Conservation (phyloP, 2,797 vertebrate genomes). For the Eulemur albifrons region DNA sequence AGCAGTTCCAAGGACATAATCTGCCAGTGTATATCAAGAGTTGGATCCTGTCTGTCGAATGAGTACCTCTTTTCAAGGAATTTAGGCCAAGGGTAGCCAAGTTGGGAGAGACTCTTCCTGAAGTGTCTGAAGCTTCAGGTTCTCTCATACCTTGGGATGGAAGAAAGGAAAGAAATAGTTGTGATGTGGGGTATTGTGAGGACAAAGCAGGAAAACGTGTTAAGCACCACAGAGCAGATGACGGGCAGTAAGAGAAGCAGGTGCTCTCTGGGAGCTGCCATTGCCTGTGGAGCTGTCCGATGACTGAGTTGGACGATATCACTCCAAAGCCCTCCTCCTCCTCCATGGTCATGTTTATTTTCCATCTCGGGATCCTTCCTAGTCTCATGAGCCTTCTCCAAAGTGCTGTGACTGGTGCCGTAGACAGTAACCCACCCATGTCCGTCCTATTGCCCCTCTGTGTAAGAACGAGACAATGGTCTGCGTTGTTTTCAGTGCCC, state of each 20-base stretch:
- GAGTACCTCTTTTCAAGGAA: background rate
- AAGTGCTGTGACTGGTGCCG: background rate
- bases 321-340: background rate
- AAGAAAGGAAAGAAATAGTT: background rate
- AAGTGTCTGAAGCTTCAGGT: background rate
- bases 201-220: background rate
- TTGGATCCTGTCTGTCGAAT: background rate
- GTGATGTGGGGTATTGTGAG: background rate
- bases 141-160: background rate
- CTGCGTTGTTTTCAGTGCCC: background rate
- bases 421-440: rapidly evolving
- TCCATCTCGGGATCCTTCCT: background rate
- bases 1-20: background rate
- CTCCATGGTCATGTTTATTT: background rate
- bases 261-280: background rate
- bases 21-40: background rate
- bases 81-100: background rate
- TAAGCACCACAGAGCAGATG: background rate
- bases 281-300: background rate
- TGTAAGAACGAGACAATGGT: background rate
- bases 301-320: background rate
- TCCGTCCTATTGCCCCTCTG: background rate
- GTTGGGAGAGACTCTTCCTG: background rate
- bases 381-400: background rate
- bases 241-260: background rate